These are phyloP conservation scores for Vireo altiloquus DNA, from an alignment of 2,113 vertebrate genomes.

Conservation along the genomic window DNA sequence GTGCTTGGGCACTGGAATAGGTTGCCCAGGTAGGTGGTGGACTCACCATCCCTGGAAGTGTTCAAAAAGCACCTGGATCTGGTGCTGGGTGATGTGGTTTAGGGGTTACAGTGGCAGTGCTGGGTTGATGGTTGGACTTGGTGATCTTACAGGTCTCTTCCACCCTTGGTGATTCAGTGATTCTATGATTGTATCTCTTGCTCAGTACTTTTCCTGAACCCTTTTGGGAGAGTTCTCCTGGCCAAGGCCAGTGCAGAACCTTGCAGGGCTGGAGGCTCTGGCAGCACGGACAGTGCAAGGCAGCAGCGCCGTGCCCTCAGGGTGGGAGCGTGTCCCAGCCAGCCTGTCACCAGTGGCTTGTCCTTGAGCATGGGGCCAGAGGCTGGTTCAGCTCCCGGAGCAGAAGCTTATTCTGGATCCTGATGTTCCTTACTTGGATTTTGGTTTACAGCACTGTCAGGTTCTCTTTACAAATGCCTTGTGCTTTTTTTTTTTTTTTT, in stretches of 20 bases:
- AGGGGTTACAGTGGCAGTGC: background rate
- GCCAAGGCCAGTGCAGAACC: background rate
- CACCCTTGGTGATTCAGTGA: background rate
- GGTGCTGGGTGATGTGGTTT: rapidly evolving
- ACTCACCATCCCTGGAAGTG: background rate
- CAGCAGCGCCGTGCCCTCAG: rapidly evolving
- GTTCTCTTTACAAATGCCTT: background rate
- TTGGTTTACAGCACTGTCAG: background rate
- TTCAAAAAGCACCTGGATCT: background rate
- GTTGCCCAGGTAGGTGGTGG: background rate
- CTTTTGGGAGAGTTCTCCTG: background rate
- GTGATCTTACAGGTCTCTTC: background rate
- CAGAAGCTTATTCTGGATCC: background rate
- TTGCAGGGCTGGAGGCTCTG: rapidly evolving
- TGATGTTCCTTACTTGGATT: background rate
- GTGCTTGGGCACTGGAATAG: background rate
- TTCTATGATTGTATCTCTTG: too few species aligned
- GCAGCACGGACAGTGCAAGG: background rate
- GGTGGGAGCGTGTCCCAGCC: background rate
- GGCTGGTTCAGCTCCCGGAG: background rate
- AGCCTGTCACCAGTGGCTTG: background rate
- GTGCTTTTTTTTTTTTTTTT: background rate
- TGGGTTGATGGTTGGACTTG: background rate
- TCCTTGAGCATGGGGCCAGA: background rate
- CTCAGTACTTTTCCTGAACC: background rate